Conservation (phyloP, 2,797 vertebrate species). For the Sebastes vulpes region DNA sequence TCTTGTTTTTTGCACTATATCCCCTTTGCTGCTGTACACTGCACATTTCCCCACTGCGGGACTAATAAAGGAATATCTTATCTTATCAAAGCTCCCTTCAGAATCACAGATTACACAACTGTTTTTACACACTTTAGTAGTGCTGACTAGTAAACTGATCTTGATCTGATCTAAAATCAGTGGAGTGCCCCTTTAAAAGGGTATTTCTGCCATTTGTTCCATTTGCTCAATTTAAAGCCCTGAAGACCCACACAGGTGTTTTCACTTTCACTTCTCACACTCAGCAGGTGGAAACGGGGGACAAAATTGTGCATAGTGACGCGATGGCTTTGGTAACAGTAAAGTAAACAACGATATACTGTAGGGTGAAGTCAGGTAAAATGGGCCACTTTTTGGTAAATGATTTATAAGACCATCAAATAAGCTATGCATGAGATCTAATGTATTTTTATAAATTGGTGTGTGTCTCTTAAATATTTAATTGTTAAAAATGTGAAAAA, state of each 20-base stretch:
- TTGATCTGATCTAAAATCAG: neutral
- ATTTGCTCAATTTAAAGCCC: neutral
- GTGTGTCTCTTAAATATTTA: no score
- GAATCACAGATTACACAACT: neutral
- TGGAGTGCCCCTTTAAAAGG: neutral
- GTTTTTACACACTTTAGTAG: neutral
- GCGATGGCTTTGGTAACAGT: neutral
- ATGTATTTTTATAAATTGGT: no score
- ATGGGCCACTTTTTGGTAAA: no score
- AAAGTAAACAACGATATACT: no score
- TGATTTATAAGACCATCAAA: no score
- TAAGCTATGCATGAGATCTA: no score
- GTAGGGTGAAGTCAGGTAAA: no score
- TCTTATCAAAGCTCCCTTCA: neutral
- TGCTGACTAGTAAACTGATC: neutral
- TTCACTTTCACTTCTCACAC: neutral
- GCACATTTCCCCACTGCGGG: no score
- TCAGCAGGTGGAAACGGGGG: neutral
- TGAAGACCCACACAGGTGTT: neutral
- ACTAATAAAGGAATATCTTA: no score
- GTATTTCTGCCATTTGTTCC: neutral
- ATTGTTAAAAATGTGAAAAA: no score
- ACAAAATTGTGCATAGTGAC: neutral
- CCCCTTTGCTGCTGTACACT: no score
- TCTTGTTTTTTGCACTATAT: no score